Percentiles rank a stretch among this genome's conserved stretches.
Conservation (phyloP, 2,113 vertebrate genomes). For the Perca flavescens region DNA sequence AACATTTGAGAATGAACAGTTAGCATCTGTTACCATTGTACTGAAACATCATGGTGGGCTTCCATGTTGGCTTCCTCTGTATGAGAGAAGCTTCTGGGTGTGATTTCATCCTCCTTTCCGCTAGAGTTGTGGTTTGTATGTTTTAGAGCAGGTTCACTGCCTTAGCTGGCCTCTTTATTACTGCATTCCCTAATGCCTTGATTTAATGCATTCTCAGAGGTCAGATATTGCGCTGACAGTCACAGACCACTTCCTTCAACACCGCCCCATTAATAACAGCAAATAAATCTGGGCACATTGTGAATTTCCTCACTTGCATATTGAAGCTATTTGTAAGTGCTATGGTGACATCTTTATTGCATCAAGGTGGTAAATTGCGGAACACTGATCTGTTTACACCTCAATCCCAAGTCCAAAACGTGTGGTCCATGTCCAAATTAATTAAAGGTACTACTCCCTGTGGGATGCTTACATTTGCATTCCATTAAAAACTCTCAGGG, state of each 20-base stretch:
- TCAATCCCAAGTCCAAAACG: constrained; percentile 55
- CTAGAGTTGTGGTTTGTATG: constrained; percentile 62
- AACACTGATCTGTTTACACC: constrained; percentile 59
- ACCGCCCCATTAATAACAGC: constrained; percentile 77
- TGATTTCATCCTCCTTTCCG: constrained; percentile 46
- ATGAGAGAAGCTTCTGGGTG: constrained; percentile 55
- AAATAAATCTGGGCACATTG: constrained; percentile 77
- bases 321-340: constrained; percentile 65
- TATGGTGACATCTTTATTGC: constrained; percentile 70
- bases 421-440: constrained; percentile 64
- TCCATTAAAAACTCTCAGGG: constrained; percentile 50
- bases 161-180: constrained; percentile 77
- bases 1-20: not conserved
- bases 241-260: constrained; percentile 74
- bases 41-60: not conserved
- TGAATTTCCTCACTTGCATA: constrained; percentile 69
- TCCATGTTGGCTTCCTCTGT: constrained; percentile 12
- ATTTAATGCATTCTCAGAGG: constrained; percentile 82
- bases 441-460: constrained; percentile 65
- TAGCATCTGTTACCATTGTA: not conserved
- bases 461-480: constrained; percentile 42
- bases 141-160: constrained; percentile 68
- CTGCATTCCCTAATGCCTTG: constrained; percentile 75
- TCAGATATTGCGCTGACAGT: constrained; percentile 81
- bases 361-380: constrained; percentile 51